phyloP scores from a whole-genome alignment of 2,797 vertebrate genomes.

The Chelon labrosus region DNA sequence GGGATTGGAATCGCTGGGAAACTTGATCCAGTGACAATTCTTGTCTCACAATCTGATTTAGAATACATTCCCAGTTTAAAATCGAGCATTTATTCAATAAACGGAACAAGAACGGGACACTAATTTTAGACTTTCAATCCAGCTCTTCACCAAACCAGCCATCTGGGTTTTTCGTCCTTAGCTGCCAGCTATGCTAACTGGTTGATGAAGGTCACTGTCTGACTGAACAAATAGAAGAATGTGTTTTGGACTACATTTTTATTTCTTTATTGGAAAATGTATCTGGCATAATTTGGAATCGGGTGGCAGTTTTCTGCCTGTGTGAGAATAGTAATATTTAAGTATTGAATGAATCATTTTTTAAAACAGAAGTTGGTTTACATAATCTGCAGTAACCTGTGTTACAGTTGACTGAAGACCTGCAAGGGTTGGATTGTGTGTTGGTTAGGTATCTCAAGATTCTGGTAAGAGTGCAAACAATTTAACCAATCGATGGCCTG shows the following conservation, averaged over 20 bases:
- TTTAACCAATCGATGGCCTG: not conserved
- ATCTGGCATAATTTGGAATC: not conserved
- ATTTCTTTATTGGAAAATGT: not conserved
- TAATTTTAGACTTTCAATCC: not conserved
- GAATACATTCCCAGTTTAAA: too few species aligned
- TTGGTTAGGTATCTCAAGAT: not conserved
- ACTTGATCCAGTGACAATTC: not conserved
- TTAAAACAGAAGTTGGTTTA: not conserved
- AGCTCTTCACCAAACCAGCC: not conserved
- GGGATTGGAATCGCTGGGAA: not conserved
- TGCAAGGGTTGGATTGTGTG: not conserved
- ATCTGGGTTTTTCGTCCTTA: not conserved
- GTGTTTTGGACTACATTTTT: not conserved
- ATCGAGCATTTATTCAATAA: not conserved
- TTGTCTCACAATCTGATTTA: not conserved
- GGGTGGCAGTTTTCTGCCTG: not conserved
- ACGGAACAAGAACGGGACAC: not conserved
- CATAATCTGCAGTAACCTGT: not conserved
- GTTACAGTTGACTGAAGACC: not conserved
- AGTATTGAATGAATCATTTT: not conserved
- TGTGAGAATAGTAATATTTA: not conserved
- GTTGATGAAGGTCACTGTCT: not conserved
- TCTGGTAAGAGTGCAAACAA: not conserved
- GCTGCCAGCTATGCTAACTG: not conserved
- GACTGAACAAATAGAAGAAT: not conserved